Evolutionary conservation across 1,140 invertebrate genomes (phyloP), one percentile per base, ranked within the genome.

Genomic region (Ctenoplectra terminalis): DNA sequence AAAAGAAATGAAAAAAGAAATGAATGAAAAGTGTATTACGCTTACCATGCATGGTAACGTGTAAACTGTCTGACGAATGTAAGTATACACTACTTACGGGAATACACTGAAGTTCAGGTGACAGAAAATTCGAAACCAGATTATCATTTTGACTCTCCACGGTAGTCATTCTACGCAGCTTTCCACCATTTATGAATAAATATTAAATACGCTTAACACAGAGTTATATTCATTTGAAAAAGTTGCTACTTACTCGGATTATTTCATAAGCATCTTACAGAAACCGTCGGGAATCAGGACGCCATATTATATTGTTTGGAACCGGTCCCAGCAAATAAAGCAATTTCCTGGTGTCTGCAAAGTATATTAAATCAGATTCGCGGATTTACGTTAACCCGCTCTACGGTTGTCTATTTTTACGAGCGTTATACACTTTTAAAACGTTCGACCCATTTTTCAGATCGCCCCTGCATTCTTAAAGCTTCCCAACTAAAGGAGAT

Each of bases 361-460:
- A 26, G 31, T 52, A 54, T 54, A 52, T 70, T 70, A 54, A 70
- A 54, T 29, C 48, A 71, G 48, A 71, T 71, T 71, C 67, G 15
- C n/a, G 7, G 48, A 71, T 34, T 71, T 37, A 40, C 50, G 13
- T 26, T 54, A 71, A 40, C 20, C 31, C 20, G 43, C 29, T 6
- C 17, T 13, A 23, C 1, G 23, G 23, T 26, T 37, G 67, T 40
- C 31, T 71, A 71, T 71, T 71, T 71, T 71, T 37, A 71, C 23
- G 34, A 71, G 50, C 67, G 43, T 71, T 71, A 26, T 54, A n/a
- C 48, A 54, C 50, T 71, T 71, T 71, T 71, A n/a, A 71, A 71
- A 71, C 50, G 48, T 71, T 71, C 67, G 67, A 71, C 50, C 67
- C 67, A 71, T 71, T 71, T 71, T 70, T 34, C 46, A 34, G 67